A percentile compares a stretch with the other conserved stretches of the same genome.
These are phyloP conservation scores for Phrynosoma blainvillii DNA, from an alignment of 2,113 vertebrate genomes.

Conservation along the genomic window DNA sequence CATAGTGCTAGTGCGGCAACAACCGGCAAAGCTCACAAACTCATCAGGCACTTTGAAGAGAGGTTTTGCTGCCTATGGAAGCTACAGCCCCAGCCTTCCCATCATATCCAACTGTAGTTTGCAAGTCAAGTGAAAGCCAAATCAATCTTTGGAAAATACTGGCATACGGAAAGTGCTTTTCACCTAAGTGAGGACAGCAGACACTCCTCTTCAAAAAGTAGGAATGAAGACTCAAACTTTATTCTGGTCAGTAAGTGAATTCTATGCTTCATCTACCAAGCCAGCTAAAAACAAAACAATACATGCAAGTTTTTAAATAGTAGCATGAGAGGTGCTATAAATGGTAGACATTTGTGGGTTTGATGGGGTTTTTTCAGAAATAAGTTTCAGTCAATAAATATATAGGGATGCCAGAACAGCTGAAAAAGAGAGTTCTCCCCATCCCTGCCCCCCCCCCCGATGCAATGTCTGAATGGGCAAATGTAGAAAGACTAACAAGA, in stretches of 20 bases:
- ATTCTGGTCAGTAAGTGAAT: constrained; percentile 61
- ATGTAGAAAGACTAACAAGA: rapidly evolving
- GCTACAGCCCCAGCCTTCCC: constrained; percentile 12
- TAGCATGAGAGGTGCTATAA: constrained; percentile 52
- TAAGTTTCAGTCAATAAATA: not conserved
- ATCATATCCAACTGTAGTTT: not conserved
- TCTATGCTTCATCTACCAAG: not conserved
- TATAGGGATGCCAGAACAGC: constrained; percentile 25
- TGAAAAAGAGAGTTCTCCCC: constrained; percentile 3
- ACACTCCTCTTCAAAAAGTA: not conserved
- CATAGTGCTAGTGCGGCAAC: constrained; percentile 46
- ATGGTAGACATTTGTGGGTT: not conserved
- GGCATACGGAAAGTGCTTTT: constrained; percentile 19
- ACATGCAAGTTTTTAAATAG: constrained; percentile 44
- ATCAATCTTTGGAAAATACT: constrained; percentile 18
- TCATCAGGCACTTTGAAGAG: constrained; percentile 36
- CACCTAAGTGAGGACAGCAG: constrained; percentile 24
- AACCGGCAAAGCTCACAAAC: constrained; percentile 19
- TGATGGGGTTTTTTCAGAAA: not conserved
- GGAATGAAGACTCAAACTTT: constrained; percentile 40
- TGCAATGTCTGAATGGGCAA: rapidly evolving
- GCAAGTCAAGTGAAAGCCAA: constrained; percentile 29
- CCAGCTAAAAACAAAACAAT: constrained; percentile 6
- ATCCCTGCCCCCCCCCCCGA: not conserved
- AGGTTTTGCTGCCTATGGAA: not conserved